A percentile compares a stretch with the other conserved stretches of the same genome.
Conservation (phyloP, 2,113 vertebrate species). For the Rousettus leschenaultii region DNA sequence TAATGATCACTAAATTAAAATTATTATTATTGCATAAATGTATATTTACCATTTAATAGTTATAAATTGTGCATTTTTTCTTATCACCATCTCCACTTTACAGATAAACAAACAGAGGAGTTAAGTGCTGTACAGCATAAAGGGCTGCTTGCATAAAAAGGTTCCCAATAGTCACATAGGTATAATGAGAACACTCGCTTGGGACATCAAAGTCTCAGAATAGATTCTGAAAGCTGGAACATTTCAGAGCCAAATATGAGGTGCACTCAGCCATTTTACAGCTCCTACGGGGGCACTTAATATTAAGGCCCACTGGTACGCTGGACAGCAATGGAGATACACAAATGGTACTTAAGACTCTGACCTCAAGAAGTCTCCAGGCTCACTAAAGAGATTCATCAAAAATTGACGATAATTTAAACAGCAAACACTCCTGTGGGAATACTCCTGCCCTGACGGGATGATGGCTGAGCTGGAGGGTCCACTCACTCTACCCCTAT, state of each 20-base stretch:
- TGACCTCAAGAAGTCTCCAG: not conserved
- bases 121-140: not conserved
- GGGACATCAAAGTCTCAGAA: not conserved
- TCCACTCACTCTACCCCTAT: not conserved
- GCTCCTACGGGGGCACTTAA: not conserved
- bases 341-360: not conserved
- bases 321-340: not conserved
- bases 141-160: not conserved
- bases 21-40: not conserved
- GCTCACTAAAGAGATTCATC: not conserved
- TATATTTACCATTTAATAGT: not conserved
- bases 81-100: not conserved
- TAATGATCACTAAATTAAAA: not conserved
- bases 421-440: not conserved
- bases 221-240: not conserved
- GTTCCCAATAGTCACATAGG: not conserved
- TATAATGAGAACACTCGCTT: not conserved
- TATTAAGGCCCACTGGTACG: too few relatives aligned
- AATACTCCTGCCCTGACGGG: not conserved
- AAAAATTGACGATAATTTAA: not conserved
- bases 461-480: not conserved
- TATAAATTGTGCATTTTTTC: not conserved
- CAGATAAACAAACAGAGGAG: not conserved
- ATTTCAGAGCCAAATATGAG: not conserved
- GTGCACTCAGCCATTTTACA: not conserved